A percentile compares a stretch with the other conserved stretches of the same genome.
Evolutionary conservation across 2,797 vertebrate genomes (phyloP).

Genomic region (Typhlichthys subterraneus): DNA sequence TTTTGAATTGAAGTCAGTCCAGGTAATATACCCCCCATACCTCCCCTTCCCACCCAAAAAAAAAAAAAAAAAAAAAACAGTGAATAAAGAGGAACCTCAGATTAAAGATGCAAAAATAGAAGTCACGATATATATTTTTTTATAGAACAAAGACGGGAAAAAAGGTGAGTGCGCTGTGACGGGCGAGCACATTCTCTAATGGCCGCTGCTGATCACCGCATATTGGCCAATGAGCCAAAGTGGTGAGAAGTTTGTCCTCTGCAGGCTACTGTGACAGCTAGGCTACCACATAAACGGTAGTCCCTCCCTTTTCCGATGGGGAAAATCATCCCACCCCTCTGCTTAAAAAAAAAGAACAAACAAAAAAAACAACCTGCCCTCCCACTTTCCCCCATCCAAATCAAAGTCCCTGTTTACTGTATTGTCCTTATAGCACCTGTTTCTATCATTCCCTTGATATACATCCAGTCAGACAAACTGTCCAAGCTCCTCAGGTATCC

Average conservation of each 20-base stretch:
- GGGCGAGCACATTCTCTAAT: slow-evolving; percentile 46
- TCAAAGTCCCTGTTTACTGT: slow-evolving; percentile 59
- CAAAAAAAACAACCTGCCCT: slow-evolving; percentile 5
- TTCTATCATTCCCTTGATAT: slow-evolving; percentile 63
- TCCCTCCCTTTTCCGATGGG: slow-evolving; percentile 50
- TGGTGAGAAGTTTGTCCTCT: slow-evolving; percentile 56
- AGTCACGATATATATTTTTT: slow-evolving; percentile 60
- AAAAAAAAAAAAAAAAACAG: slow-evolving; percentile 28
- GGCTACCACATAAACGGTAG: slow-evolving; percentile 57
- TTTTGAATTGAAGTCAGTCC: slow-evolving; percentile 63
- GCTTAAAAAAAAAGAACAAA: slow-evolving; percentile 38
- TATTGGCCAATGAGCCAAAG: slow-evolving; percentile 36
- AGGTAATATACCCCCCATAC: slow-evolving; percentile 24
- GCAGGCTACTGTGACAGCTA: slow-evolving; percentile 51
- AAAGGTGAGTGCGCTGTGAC: slow-evolving; percentile 63
- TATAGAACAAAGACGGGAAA: slow-evolving; percentile 27
- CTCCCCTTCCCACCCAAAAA: background rate
- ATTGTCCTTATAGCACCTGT: slow-evolving; percentile 70
- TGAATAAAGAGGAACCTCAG: slow-evolving; percentile 67
- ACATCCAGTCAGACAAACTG: slow-evolving; percentile 82
- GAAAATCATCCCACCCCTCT: slow-evolving; percentile 34
- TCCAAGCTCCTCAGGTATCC: slow-evolving; percentile 80
- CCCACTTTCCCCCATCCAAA: slow-evolving; percentile 37
- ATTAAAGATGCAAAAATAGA: slow-evolving; percentile 71
- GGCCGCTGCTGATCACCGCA: slow-evolving; percentile 45